A percentile compares a stretch with the other conserved stretches of the same genome.
phyloP scores from a whole-genome alignment of 2,113 vertebrate species.

The Lethenteron reissneri region DNA sequence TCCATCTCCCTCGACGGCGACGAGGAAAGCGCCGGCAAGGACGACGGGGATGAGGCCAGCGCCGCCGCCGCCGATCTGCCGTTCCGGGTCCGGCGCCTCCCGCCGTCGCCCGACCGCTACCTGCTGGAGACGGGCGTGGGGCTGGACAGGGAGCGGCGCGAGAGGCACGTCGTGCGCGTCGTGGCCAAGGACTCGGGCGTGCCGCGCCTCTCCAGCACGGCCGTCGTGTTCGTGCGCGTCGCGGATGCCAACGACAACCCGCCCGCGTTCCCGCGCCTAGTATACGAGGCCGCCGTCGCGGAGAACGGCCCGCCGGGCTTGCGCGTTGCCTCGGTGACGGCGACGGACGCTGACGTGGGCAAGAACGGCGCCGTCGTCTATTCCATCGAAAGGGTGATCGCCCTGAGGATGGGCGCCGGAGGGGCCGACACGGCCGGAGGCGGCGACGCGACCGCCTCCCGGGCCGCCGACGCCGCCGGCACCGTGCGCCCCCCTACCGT shows the following conservation, averaged over 20 bases:
- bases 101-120: slow-evolving; percentile 18
- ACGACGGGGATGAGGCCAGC: slow-evolving; percentile 90
- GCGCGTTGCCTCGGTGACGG: slow-evolving; percentile 90
- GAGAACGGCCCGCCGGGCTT: slow-evolving; percentile 96
- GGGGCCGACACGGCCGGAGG: slow-evolving; percentile 83
- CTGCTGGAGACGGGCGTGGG: slow-evolving; percentile 82
- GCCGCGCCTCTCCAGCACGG: slow-evolving; percentile 69
- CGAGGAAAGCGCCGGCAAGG: slow-evolving; percentile 72
- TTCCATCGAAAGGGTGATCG: slow-evolving; percentile 95
- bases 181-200: slow-evolving; percentile 77
- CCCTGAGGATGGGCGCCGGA: slow-evolving; percentile 42
- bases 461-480: slow-evolving; percentile 83
- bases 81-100: no score
- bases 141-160: slow-evolving; percentile 46
- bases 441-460: slow-evolving; percentile 85
- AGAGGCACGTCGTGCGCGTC: slow-evolving; percentile 40
- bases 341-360: slow-evolving; percentile 95
- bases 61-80: slow-evolving; percentile 77
- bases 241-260: slow-evolving; percentile 98
- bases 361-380: slow-evolving; percentile 98
- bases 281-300: slow-evolving; percentile 92
- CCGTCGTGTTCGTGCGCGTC: slow-evolving; percentile 81
- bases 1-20: slow-evolving; percentile 64
- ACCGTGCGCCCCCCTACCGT: slow-evolving; percentile 37
- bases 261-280: slow-evolving; percentile 92